phyloP scores from a whole-genome alignment of 2,888 invertebrate genomes.

The Catotricha subobsoleta region DNA sequence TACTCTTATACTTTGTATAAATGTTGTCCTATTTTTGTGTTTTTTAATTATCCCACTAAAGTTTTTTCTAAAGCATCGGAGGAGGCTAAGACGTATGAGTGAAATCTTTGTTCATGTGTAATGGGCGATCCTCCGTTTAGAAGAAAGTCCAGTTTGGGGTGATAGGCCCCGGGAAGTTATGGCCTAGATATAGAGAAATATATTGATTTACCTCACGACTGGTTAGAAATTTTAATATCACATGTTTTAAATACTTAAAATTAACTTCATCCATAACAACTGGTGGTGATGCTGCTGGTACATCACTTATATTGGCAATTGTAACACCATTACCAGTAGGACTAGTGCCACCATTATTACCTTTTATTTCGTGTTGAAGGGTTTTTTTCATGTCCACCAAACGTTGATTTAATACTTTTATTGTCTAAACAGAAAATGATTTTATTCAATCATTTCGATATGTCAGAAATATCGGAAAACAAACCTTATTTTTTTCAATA shows the following conservation, averaged over 20 bases:
- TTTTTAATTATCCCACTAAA: no score
- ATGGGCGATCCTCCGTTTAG: no score
- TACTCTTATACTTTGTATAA: no score
- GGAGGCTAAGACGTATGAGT: no score
- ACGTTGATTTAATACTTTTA: conserved; percentile 74
- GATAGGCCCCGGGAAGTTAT: neutral
- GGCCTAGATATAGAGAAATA: neutral
- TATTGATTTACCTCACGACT: conserved; percentile 44
- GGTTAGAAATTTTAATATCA: conserved; percentile 81
- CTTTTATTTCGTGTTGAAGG: conserved; percentile 59
- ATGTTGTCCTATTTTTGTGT: no score
- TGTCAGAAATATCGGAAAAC: neutral
- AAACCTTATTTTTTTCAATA: conserved; percentile 44
- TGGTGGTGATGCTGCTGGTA: conserved; percentile 12
- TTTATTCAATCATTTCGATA: conserved; percentile 2
- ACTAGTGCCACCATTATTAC: conserved; percentile 11
- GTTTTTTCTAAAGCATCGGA: no score
- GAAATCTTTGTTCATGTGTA: no score
- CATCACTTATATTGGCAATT: neutral
- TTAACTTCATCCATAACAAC: conserved; percentile 46
- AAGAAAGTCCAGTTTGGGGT: neutral
- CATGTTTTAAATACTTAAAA: conserved; percentile 79
- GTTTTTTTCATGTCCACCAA: conserved; percentile 82
- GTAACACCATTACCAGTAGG: no score
- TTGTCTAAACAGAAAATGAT: conserved; percentile 40